Percentiles rank a stretch among this genome's conserved stretches.
Evolutionary conservation across 2,797 vertebrate genomes (phyloP).

Genomic region (Holocentrus rufus): DNA sequence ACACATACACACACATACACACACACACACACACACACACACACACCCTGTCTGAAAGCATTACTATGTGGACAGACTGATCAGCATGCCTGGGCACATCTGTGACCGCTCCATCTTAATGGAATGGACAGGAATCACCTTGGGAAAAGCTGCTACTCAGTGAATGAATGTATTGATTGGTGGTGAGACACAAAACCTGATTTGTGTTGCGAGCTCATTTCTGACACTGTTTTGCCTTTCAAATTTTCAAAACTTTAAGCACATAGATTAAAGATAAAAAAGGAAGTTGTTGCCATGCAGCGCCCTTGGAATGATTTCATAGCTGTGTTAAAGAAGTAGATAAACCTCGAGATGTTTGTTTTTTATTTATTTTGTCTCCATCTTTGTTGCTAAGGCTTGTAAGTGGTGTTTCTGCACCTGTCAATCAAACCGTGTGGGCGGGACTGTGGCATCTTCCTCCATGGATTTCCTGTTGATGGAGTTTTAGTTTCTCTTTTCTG

Average conservation of each 20-base stretch:
- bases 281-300: background rate
- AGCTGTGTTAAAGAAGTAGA: background rate
- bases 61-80: constrained; percentile 50
- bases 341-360: background rate
- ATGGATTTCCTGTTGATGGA: too few relatives aligned
- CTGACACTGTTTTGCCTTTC: background rate
- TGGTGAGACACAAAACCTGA: background rate
- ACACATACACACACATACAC: background rate
- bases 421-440: too few relatives aligned
- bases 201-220: background rate
- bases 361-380: background rate
- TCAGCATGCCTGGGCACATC: constrained; percentile 46
- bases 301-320: background rate
- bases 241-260: background rate
- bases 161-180: constrained; percentile 52
- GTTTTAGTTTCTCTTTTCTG: too few relatives aligned
- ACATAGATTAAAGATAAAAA: background rate
- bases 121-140: constrained; percentile 22
- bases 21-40: constrained; percentile 18
- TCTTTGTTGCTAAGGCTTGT: too few relatives aligned
- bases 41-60: constrained; percentile 17
- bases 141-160: constrained; percentile 19
- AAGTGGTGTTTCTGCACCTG: too few relatives aligned
- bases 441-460: too few relatives aligned
- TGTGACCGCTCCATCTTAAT: constrained; percentile 8